Evolutionary conservation across 1,140 invertebrate species (phyloP), one percentile per base, ranked within the genome.

Genomic region (Diuraphis noxia): DNA sequence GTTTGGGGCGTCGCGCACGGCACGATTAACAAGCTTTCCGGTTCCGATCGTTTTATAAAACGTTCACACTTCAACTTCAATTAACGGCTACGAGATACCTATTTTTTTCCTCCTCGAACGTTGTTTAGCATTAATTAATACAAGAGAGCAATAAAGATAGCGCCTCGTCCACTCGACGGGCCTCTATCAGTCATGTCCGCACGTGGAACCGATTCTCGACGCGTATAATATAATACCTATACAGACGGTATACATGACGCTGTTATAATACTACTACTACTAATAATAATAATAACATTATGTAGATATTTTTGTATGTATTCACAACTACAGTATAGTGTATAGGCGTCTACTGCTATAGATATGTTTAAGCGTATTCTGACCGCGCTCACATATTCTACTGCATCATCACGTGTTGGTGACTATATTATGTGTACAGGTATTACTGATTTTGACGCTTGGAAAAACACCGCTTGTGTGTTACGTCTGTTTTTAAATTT

Each of bases 41-140:
- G 88, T 90, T 90, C 85, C 85, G 85, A 87, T 87, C 85, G 85
- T 87, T 79, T 63, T 88, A 63, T 46, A 10, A 90, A 90, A 90
- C 88, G 88, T 90, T 90, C 88, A 90, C 88, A 90, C 88, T 90
- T 90, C 88, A 81, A 81, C 88, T 90, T 90, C 88, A 90, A 90
- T 90, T 90, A 90, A 90, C 63, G 30, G n/a, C 38, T 34, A 85
- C 41, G 43, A 87, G 85, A 87, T 87, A 87, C 46, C 34, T 21
- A 87, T 87, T 52, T 72, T 34, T n/a, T 25, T 46, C 46, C 46
- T 19, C 25, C 9, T 13, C 85, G 85, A 1, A n/a, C 52, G 87
- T 40, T 88, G 87, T 63, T 88, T 88, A 72, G n/a, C 56, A 34
- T 88, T 88, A 88, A 88, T 88, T 46, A 88, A 46, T 88, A 88